Evolutionary conservation across 2,888 invertebrate species (phyloP), one percentile per base, ranked within the genome.

Genomic region (Habrosyne pyritoides): DNA sequence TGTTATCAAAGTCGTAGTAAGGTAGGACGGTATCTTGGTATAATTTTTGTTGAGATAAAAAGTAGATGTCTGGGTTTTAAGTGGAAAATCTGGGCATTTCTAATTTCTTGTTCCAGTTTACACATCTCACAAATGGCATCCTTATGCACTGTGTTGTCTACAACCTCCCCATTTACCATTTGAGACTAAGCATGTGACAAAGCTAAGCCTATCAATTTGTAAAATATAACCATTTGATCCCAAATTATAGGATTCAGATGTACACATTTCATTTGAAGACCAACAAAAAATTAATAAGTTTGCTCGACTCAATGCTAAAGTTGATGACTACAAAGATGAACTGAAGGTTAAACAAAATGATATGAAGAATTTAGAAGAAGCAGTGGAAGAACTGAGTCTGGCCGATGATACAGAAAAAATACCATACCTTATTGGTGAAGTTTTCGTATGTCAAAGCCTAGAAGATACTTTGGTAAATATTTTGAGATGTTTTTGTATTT

Each of bases 231-330:
- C 55, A 47, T 53, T 61, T 56, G 14, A 33, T 21, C 56, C 47
- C 60, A 46, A n/a, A 54, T 82, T 78, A 63, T 73, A 96, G 95
- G 97, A 98, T 78, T 95, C 96, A 52, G 98, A 98, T 93, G 97
- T 98, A 59, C 97, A 98, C 84, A 98, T 99, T 71, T 97, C 98
- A 0, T 97, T 94, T 79, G 99, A 98, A 85, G 99, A 99, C 91
- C 99, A 99, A 88, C 97, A 98, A 80, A 98, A 98, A 91, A 99
- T 99, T 64, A 99, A 99, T 87, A 96, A 96, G 83, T 99, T 99
- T 89, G 99, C 99, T 0, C 94, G 98, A 60, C 94, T 97, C 63
- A 99, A 99, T 93, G 98, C 98, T 0, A 96, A 96, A 86, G 94
- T 98, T 75, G 97, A 98, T 73, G 98, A 99, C 81, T 93, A 96